Evolutionary conservation across 2,888 invertebrate species (phyloP), one percentile per base, ranked within the genome.

Genomic region (Drosophila kambysellisi): DNA sequence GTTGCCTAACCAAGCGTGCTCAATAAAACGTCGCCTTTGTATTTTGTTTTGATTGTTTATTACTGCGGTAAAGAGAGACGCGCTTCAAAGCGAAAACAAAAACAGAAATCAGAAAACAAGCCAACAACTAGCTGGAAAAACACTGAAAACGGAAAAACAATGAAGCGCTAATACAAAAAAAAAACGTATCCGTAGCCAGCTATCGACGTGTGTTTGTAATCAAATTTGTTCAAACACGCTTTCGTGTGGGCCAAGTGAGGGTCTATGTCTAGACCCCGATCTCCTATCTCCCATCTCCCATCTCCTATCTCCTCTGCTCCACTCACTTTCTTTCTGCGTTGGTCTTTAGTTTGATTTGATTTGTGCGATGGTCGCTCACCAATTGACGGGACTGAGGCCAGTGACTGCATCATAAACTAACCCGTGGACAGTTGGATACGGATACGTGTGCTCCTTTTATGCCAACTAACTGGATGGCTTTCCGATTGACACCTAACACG

Each of bases 1-100:
- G 66, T 60, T 70, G 77, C 64, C 82, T 81, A 88, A 83, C 88
- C 87, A 87, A 88, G 66, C 85, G 81, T 82, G 81, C 59, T 81
- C 83, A 88, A 88, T 88, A 88, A 87, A 88, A 79, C 73, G 88
- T 82, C 82, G 84, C 78, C 82, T 88, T 86, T 86, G 80, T 76
- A 76, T 86, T 86, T 83, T 87, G 85, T 78, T 86, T 84, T 88
- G 88, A 86, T 87, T 88, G 88, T 88, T 88, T 88, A 88, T 88
- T 88, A 83, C 88, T 88, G 88, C 88, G 85, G 88, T 76, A 82
- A 76, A 46, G 15, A 71, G 75, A 60, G 76, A 77, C 71, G 61
- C 56, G 60, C 57, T 77, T 37, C 75, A 33, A 54, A 69, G 25
- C 64, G 37, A 48, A 62, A 59, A 59, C 20, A 43, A 69, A 62